A percentile compares a stretch with the other conserved stretches of the same genome.
Conservation (phyloP, 2,113 vertebrate species). For the Sisor rabdophorus region DNA sequence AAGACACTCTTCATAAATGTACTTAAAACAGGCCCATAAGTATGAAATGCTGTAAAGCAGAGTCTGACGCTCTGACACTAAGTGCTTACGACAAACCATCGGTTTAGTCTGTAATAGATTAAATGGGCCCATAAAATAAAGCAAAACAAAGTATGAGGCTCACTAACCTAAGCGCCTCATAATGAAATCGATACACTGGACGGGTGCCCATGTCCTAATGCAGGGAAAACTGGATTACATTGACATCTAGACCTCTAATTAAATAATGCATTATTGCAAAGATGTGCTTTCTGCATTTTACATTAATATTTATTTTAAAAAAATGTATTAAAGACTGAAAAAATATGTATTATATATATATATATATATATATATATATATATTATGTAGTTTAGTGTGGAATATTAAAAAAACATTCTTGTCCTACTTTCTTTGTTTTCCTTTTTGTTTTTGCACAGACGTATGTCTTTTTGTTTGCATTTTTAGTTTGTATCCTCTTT, state of each 20-base stretch:
- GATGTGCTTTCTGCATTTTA: slow-evolving; percentile 22
- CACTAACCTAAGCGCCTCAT: slow-evolving; percentile 36
- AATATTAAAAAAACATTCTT: slow-evolving; percentile 9
- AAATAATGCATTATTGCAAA: slow-evolving; percentile 39
- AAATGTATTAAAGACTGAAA: slow-evolving; percentile 27
- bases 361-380: too few relatives aligned
- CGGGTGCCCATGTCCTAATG: slow-evolving; percentile 48
- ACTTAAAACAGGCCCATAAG: background rate
- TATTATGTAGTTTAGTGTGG: background rate
- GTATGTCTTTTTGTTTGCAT: background rate
- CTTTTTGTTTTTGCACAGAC: background rate
- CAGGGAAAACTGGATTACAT: slow-evolving; percentile 51
- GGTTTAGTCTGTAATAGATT: slow-evolving; percentile 45
- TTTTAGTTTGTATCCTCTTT: background rate
- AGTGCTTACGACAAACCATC: slow-evolving; percentile 39
- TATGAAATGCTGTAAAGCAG: slow-evolving; percentile 3
- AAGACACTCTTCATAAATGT: background rate
- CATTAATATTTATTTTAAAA: slow-evolving; percentile 34
- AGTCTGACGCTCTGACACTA: slow-evolving; percentile 11
- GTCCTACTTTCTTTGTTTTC: background rate
- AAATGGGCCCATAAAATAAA: slow-evolving; percentile 49
- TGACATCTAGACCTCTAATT: slow-evolving; percentile 48
- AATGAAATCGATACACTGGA: slow-evolving; percentile 53
- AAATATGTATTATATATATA: slow-evolving; percentile 11
- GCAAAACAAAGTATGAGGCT: slow-evolving; percentile 27